Percentiles rank a stretch among this genome's conserved stretches.
These are phyloP conservation scores for Xerus inauris DNA, from an alignment of 2,113 vertebrate genomes.

Conservation along the genomic window DNA sequence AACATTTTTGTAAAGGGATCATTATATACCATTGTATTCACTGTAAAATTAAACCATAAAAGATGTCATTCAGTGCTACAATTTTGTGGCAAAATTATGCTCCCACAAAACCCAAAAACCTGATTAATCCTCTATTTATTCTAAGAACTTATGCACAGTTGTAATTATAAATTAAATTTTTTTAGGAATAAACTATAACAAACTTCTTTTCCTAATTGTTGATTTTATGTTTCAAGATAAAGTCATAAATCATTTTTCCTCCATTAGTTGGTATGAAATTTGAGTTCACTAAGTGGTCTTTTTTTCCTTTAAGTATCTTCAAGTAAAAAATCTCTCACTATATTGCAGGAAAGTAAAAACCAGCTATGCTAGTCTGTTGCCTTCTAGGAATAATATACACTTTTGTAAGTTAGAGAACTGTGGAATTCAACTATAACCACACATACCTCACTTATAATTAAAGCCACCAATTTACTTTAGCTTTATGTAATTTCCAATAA, in stretches of 20 bases:
- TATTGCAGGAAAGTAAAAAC: background rate
- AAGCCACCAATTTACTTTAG: background rate
- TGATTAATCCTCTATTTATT: background rate
- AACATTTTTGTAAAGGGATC: background rate
- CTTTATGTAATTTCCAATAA: background rate
- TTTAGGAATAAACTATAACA: slow-evolving; percentile 3
- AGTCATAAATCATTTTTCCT: background rate
- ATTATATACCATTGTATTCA: background rate
- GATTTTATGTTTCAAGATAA: slow-evolving; percentile 7
- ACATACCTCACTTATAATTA: background rate
- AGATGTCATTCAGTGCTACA: background rate
- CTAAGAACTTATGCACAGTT: background rate
- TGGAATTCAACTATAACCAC: background rate
- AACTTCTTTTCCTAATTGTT: background rate
- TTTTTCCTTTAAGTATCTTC: background rate
- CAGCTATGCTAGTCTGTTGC: background rate
- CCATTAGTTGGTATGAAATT: slow-evolving; percentile 29
- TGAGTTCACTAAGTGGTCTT: background rate
- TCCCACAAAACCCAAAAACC: background rate
- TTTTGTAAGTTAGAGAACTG: background rate
- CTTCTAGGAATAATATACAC: background rate
- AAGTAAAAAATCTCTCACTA: background rate
- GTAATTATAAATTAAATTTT: slow-evolving; percentile 37
- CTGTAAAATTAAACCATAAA: slow-evolving; percentile 1
- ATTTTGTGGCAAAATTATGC: slow-evolving; percentile 27